Evolutionary conservation across 2,888 invertebrate genomes (phyloP), one percentile per base, ranked within the genome.

Genomic region (Labia minor): DNA sequence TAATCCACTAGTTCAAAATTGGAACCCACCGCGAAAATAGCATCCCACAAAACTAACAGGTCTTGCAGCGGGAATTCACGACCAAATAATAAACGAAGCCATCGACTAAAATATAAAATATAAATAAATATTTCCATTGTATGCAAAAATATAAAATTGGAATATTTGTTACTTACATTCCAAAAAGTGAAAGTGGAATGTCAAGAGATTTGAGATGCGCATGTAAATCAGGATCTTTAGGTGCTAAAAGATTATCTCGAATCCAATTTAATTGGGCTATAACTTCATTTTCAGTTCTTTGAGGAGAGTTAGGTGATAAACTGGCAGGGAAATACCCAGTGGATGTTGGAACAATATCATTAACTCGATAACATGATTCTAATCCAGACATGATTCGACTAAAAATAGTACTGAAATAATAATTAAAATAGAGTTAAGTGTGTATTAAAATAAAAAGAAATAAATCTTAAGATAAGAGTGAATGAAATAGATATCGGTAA

Each of bases 91-190:
- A 93, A 78, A 3, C 92, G 83, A 26, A 92, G 78, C 92, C 92
- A 92, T 1, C 92, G 89, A 69, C 91, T 92, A 77, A 74, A 61
- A 69, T 67, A 63, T 64, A 62, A 62, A 21, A 67, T 49, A 64
- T 66, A 19, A 20, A 19, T 19, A 64, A 62, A 26, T 26, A 26
- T 26, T 26, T 26, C 86, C n/a, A n/a, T 81, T 77, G 92, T 91
- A 92, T 90, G 75, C 92, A 92, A 76, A 90, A 92, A 37, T 91
- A 81, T 73, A 91, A 90, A 74, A 92, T 83, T n/a, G 89, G 86
- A 72, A 92, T 90, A 73, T 90, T n/a, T n/a, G n/a, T n/a, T n/a
- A n/a, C 86, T 81, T 77, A 91, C 91, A 92, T 90, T 75, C 92
- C 92, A 76, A 90, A 92, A 37, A 92, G 81, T 73, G 91, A 90